These are phyloP conservation scores for Sebastes glaucus DNA, from an alignment of 2,797 vertebrate species.

Conservation along the genomic window DNA sequence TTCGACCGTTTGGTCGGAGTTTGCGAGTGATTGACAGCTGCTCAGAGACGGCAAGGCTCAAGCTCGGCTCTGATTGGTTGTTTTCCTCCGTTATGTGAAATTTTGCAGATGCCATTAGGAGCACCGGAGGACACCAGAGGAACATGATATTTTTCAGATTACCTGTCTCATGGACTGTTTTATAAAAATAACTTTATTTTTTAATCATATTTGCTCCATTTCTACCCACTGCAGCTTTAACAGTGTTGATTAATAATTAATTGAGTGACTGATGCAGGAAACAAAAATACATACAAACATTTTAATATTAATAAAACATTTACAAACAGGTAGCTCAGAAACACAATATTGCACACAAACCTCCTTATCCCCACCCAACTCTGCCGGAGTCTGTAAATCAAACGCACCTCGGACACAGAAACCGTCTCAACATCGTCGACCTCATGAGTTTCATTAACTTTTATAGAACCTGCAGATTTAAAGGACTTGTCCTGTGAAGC, in stretches of 20 bases:
- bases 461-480: not conserved
- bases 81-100: too few species aligned
- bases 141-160: too few species aligned
- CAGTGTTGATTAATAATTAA: not conserved
- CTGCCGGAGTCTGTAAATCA: not conserved
- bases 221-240: not conserved
- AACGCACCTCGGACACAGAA: not conserved
- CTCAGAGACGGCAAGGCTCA: too few species aligned
- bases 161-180: too few species aligned
- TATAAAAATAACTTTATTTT: too few species aligned
- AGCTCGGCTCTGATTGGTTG: too few species aligned
- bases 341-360: conserved; percentile 3
- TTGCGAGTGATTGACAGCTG: too few species aligned
- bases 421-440: not conserved
- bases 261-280: not conserved
- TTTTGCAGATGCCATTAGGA: too few species aligned
- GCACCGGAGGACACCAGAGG: too few species aligned
- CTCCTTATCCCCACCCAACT: not conserved
- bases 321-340: not conserved
- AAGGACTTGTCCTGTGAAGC: not conserved
- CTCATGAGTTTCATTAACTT: not conserved
- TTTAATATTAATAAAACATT: not conserved
- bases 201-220: too few species aligned
- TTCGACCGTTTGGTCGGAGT: too few species aligned
- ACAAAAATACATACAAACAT: not conserved